A percentile compares a stretch with the other conserved stretches of the same genome.
These are phyloP conservation scores for Thymallus thymallus DNA, from an alignment of 2,113 vertebrate species.

Conservation along the genomic window DNA sequence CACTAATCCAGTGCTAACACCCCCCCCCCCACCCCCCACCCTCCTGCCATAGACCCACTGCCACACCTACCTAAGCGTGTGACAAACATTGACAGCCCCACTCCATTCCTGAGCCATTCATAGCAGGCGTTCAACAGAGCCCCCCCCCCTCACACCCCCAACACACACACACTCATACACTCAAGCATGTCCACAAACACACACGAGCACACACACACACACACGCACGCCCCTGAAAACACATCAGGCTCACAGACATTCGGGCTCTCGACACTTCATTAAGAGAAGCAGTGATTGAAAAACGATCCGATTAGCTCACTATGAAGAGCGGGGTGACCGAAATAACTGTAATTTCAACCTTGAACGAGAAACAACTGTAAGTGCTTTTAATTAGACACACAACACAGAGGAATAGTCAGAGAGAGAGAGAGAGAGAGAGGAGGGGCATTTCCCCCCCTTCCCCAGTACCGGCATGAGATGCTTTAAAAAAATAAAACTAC, in stretches of 20 bases:
- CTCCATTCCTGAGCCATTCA: conserved; percentile 31
- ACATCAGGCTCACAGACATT: conserved; percentile 41
- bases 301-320: conserved; percentile 60
- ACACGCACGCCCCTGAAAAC: conserved; percentile 28
- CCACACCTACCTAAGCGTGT: conserved; percentile 64
- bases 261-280: conserved; percentile 56
- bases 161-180: conserved; percentile 7
- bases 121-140: conserved; percentile 17
- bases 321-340: not conserved
- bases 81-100: conserved; percentile 64
- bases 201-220: conserved; percentile 30
- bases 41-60: conserved; percentile 46
- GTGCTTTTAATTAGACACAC: conserved; percentile 63
- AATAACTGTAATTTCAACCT: conserved; percentile 53
- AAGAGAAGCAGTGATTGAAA: conserved; percentile 59
- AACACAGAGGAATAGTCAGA: not conserved
- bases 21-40: conserved; percentile 25
- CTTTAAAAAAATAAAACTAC: conserved; percentile 22
- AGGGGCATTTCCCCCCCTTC: conserved; percentile 41
- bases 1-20: conserved; percentile 65
- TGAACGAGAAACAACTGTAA: conserved; percentile 60
- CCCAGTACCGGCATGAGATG: not conserved
- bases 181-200: not conserved
- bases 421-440: not conserved
- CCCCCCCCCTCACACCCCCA: conserved; percentile 8